Conservation (phyloP, 2,113 vertebrate species). For the Phycodurus eques region DNA sequence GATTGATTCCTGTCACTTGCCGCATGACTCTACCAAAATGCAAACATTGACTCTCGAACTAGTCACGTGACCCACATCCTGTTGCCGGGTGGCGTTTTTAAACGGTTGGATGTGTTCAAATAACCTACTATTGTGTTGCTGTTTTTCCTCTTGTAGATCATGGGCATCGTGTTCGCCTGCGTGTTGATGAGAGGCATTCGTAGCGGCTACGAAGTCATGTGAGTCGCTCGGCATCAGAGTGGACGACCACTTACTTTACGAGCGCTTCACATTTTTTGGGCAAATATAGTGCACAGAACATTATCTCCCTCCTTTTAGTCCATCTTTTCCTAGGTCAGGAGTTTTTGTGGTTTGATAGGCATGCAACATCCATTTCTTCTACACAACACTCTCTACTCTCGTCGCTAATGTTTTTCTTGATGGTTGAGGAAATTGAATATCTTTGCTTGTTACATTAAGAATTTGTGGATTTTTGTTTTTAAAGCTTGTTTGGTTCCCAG, state of each 20-base stretch:
- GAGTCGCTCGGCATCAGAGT: slow-evolving; percentile 38
- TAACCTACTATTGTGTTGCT: background rate
- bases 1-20: background rate
- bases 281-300: slow-evolving; percentile 26
- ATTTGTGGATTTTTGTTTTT: slow-evolving; percentile 14
- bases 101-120: background rate
- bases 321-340: slow-evolving; percentile 31
- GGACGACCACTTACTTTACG: background rate
- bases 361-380: background rate
- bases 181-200: slow-evolving; percentile 86
- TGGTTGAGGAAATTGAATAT: slow-evolving; percentile 13
- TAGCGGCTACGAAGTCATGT: slow-evolving; percentile 92
- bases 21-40: background rate
- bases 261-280: background rate
- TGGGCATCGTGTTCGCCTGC: slow-evolving; percentile 85
- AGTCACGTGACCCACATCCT: background rate
- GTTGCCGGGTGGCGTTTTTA: background rate
- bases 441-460: slow-evolving; percentile 10
- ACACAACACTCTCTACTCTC: background rate
- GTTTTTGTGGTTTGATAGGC: slow-evolving; percentile 9
- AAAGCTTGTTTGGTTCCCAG: slow-evolving; percentile 13
- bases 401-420: slow-evolving; percentile 12
- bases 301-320: slow-evolving; percentile 17
- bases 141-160: slow-evolving; percentile 66
- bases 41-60: background rate